Evolutionary conservation across 2,113 vertebrate genomes (phyloP).

Genomic region (Lasiurus cinereus): DNA sequence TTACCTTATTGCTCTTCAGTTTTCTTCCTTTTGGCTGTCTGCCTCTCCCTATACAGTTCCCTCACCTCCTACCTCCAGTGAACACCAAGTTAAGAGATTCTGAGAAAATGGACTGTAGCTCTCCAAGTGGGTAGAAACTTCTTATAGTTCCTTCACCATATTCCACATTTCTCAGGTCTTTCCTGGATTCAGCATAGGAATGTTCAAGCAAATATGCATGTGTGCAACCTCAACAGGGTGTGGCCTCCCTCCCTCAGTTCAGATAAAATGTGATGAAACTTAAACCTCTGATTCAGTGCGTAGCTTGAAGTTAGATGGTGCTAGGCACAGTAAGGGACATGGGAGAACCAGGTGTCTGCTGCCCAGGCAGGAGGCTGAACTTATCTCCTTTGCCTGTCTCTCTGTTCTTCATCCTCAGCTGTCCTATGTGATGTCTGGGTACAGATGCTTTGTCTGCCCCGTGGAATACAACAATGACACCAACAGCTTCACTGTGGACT

Average conservation of each 20-base stretch:
- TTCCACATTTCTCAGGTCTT: neutral
- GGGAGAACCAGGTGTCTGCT: neutral
- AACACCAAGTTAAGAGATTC: neutral
- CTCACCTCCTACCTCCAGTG: fast-evolving
- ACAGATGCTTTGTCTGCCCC: constrained; percentile 96
- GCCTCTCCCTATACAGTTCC: neutral
- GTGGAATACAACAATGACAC: constrained; percentile 99
- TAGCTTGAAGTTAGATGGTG: neutral
- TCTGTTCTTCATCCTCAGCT: constrained; percentile 87
- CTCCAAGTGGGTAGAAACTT: neutral
- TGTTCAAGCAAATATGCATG: neutral
- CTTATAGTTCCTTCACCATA: neutral
- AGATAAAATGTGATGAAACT: neutral
- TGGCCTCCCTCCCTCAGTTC: neutral
- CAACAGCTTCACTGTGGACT: constrained; percentile 98
- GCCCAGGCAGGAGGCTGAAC: neutral
- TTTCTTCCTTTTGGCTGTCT: neutral
- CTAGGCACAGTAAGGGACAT: neutral
- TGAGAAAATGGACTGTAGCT: neutral
- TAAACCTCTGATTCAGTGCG: neutral
- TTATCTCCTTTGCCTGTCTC: neutral
- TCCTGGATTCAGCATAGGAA: neutral
- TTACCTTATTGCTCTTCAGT: neutral
- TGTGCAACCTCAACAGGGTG: neutral
- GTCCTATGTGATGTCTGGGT: constrained; percentile 97